These are phyloP conservation scores for Dreissena rostriformis DNA, from an alignment of 1,140 invertebrate species.

Conservation along the genomic window DNA sequence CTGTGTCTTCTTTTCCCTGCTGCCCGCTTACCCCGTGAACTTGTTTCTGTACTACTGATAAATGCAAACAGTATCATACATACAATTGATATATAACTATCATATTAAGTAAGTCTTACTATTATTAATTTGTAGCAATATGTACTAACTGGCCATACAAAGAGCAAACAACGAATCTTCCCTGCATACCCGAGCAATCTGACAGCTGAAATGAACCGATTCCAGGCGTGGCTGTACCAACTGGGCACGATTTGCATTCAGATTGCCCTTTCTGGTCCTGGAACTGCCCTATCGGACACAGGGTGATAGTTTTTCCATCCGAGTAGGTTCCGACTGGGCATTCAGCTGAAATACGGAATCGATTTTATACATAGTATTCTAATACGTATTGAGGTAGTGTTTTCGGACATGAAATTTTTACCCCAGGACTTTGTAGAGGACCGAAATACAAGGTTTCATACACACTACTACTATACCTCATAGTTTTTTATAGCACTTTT, in stretches of 20 bases:
- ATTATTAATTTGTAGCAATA: too few species aligned
- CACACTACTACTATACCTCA: too few species aligned
- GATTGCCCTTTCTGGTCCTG: conserved; percentile 25
- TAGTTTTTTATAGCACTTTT: too few species aligned
- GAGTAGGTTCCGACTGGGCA: conserved; percentile 28
- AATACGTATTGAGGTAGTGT: background rate
- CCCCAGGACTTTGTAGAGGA: background rate
- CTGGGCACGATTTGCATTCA: conserved; percentile 6
- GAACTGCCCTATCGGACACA: conserved; percentile 31
- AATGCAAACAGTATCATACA: too few species aligned
- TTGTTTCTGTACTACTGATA: too few species aligned
- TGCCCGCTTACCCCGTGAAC: too few species aligned
- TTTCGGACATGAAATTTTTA: background rate
- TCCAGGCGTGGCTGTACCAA: conserved; percentile 9
- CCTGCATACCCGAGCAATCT: conserved; percentile 30
- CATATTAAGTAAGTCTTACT: too few species aligned
- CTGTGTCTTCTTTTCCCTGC: too few species aligned
- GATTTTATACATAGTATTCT: background rate
- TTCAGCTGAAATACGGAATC: conserved; percentile 4
- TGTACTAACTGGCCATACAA: too few species aligned
- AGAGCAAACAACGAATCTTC: background rate
- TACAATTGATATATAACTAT: too few species aligned
- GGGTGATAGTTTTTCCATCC: conserved; percentile 11
- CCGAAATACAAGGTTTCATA: background rate
- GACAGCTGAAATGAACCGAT: conserved; percentile 12